A percentile compares a stretch with the other conserved stretches of the same genome.
These are phyloP conservation scores for Adrianichthys oophorus DNA, from an alignment of 2,797 vertebrate genomes.

Conservation along the genomic window DNA sequence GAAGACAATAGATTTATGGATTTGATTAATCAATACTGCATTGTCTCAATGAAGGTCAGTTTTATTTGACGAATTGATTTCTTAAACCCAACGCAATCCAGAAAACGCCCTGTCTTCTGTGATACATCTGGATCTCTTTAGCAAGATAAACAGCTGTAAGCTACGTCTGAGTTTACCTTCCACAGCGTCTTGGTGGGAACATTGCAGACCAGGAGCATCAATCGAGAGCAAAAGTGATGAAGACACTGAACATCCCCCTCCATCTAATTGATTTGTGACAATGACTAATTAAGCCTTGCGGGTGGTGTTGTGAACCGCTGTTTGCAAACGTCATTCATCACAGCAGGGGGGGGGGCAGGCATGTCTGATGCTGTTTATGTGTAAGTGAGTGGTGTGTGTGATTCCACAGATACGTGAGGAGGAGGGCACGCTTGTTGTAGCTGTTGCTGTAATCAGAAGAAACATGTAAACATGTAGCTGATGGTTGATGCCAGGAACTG, in stretches of 20 bases:
- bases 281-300: conserved; percentile 72
- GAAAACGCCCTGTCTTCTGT: too few relatives aligned
- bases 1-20: too few relatives aligned
- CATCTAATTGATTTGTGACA: conserved; percentile 76
- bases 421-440: conserved; percentile 34
- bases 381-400: conserved; percentile 13
- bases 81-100: too few relatives aligned
- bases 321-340: conserved; percentile 72
- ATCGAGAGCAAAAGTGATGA: conserved; percentile 36
- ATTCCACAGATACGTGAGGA: conserved; percentile 20
- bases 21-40: too few relatives aligned
- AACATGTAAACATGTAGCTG: conserved; percentile 29
- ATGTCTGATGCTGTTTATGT: conserved; percentile 56
- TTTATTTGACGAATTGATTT: too few relatives aligned
- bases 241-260: conserved; percentile 48
- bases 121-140: neutral
- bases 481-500: conserved; percentile 16
- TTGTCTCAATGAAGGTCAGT: too few relatives aligned
- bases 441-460: conserved; percentile 32
- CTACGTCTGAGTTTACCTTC: conserved; percentile 21
- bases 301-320: conserved; percentile 59
- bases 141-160: neutral
- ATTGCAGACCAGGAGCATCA: conserved; percentile 7
- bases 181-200: conserved; percentile 7
- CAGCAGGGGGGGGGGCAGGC: conserved; percentile 47